Conservation (phyloP, 2,797 vertebrate genomes). For the Gambusia yucatana region DNA sequence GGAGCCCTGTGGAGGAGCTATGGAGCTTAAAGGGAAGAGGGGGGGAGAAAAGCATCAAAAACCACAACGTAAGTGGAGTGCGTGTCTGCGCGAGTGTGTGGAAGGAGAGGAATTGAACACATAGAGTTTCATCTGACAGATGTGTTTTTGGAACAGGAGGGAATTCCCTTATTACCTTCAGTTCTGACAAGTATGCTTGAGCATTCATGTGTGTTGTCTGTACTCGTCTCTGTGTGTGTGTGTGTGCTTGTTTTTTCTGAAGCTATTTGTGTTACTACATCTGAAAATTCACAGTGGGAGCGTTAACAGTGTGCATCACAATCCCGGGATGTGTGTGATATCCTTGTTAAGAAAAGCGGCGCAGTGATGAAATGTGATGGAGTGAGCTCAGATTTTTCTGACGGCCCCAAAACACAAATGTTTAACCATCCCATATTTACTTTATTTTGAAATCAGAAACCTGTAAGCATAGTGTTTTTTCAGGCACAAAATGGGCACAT, state of each 20-base stretch:
- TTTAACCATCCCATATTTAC: slow-evolving; percentile 40
- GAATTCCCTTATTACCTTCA: slow-evolving; percentile 62
- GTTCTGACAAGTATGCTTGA: slow-evolving; percentile 36
- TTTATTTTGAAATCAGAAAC: slow-evolving; percentile 37
- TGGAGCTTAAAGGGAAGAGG: slow-evolving; percentile 53
- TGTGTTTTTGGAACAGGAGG: slow-evolving; percentile 55
- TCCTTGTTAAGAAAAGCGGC: slow-evolving; percentile 30
- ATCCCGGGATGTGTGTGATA: slow-evolving; percentile 58
- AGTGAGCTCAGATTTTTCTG: slow-evolving; percentile 69
- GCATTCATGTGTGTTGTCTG: slow-evolving; percentile 9
- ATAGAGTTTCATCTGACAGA: slow-evolving; percentile 50
- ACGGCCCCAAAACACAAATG: slow-evolving; percentile 57
- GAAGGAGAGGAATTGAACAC: slow-evolving; percentile 7
- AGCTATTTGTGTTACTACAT: slow-evolving; percentile 66
- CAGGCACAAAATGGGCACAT: slow-evolving; percentile 1
- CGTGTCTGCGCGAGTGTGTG: slow-evolving; percentile 5
- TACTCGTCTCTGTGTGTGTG: slow-evolving; percentile 7
- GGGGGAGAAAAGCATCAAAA: slow-evolving; percentile 20
- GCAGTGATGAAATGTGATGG: slow-evolving; percentile 55
- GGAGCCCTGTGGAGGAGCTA: slow-evolving; percentile 68
- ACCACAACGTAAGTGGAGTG: slow-evolving; percentile 37
- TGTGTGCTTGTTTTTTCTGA: slow-evolving; percentile 36
- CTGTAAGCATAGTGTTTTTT: slow-evolving; percentile 30
- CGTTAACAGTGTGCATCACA: slow-evolving; percentile 67
- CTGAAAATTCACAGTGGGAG: slow-evolving; percentile 68